Evolutionary conservation across 2,888 invertebrate genomes (phyloP).

Genomic region (Cephus rjabovi): DNA sequence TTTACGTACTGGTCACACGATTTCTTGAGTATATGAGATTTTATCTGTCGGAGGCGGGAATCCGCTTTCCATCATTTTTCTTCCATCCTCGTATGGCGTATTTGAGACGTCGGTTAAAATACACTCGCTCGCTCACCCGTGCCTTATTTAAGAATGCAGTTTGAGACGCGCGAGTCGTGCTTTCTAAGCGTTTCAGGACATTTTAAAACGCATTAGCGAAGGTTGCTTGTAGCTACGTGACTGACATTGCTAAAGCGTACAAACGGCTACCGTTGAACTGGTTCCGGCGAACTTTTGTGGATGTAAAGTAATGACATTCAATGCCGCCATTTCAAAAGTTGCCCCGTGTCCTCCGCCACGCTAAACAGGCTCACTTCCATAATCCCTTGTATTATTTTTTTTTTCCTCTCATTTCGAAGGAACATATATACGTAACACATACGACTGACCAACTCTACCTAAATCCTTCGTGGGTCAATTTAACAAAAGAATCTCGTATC

Average conservation of each 20-base stretch:
- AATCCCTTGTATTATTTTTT: background rate
- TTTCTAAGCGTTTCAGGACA: background rate
- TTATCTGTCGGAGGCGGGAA: background rate
- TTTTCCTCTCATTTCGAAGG: background rate
- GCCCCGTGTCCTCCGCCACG: background rate
- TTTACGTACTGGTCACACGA: background rate
- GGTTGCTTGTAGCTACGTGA: background rate
- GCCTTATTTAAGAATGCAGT: background rate
- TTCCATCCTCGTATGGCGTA: background rate
- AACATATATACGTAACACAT: background rate
- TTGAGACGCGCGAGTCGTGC: background rate
- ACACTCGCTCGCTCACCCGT: background rate
- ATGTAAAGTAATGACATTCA: background rate
- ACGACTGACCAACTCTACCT: background rate
- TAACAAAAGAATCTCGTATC: background rate
- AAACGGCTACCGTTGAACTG: background rate
- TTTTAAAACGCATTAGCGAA: background rate
- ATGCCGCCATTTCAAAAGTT: background rate
- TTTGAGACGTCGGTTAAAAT: background rate
- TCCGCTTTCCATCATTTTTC: background rate
- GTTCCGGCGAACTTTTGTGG: background rate
- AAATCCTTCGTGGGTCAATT: background rate
- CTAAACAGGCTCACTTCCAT: background rate
- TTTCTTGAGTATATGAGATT: background rate
- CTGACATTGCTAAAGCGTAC: background rate